Conservation (phyloP, 2,888 invertebrate species). For the Leptopilina myrica region DNA sequence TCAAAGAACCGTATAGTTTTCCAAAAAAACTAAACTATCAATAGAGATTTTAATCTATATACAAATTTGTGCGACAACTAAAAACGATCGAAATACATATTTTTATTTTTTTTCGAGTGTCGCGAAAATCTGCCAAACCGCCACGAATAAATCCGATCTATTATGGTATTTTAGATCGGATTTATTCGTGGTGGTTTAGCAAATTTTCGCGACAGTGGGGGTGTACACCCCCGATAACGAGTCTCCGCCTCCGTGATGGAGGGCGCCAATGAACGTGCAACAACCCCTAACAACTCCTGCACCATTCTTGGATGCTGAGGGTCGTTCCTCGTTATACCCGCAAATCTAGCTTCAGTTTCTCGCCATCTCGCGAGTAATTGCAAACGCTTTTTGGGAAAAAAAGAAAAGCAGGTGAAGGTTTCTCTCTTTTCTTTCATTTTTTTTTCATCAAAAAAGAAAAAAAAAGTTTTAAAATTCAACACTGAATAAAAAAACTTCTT, state of each 20-base stretch:
- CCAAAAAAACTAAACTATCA: no score
- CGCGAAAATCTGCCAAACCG: no score
- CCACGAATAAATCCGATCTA: no score
- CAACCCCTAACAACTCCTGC: constrained; percentile 47
- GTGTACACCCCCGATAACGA: constrained; percentile 56
- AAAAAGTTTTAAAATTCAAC: not conserved
- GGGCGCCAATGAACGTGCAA: constrained; percentile 49
- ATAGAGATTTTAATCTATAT: no score
- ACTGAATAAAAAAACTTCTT: not conserved
- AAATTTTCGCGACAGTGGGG: constrained; percentile 55
- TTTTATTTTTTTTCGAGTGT: constrained; percentile 9
- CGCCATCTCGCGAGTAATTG: constrained; percentile 60
- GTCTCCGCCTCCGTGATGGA: constrained; percentile 53
- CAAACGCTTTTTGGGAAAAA: constrained; percentile 16
- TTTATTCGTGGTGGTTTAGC: constrained; percentile 55
- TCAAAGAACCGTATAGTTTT: no score
- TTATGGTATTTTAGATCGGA: constrained; percentile 42
- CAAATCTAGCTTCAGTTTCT: constrained; percentile 65
- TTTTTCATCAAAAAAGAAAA: no score
- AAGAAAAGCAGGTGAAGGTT: constrained; percentile 11
- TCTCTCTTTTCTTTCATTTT: not conserved
- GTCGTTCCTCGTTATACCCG: constrained; percentile 49
- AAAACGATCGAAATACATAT: not conserved
- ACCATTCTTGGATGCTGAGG: constrained; percentile 47
- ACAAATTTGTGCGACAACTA: not conserved